Evolutionary conservation across 2,888 invertebrate genomes (phyloP), one percentile per base, ranked within the genome.

Genomic region (Mythimna impura): DNA sequence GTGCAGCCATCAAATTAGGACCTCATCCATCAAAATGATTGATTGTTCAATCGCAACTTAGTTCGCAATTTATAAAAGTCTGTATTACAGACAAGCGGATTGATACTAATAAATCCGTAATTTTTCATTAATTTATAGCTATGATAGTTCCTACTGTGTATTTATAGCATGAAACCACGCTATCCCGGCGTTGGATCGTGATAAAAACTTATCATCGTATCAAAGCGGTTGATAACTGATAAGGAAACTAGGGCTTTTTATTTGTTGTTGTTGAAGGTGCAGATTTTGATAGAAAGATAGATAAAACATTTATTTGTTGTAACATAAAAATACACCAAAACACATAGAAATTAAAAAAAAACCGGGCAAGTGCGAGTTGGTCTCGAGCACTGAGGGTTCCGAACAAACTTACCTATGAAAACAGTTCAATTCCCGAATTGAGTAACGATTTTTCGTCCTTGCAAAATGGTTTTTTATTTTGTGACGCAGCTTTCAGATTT

Each of bases 211-310:
- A 81, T 83, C 76, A 68, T 60, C 55, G 34, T 73, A 78, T 79
- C 76, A 79, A 74, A 77, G 36, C 60, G 54, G 22, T 66, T 77
- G 71, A 79, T 87, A 83, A 67, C 85, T 67, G 87, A 85, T 85
- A 87, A 70, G 14, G 36, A 72, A 87, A 83, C 66, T 81, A 72
- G 85, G 86, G 76, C 58, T 72, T 81, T 54, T 62, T 65, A 66
- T 66, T 69, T 71, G 0, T 47, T 73, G 30, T 14, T 20, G 47
- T 55, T 40, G 17, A 10, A 68, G 62, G n/a, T 65, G 60, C 62
- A 57, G 61, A 55, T 52, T 74, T 43, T 47, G 52, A 20, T 36
- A 9, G 60, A n/a, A 34, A 14, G 1, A n/a, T 52, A n/a, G 17
- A 52, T 52, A n/a, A 20, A n/a, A 47, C 6, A 7, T 47, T 47